phyloP scores from a whole-genome alignment of 2,113 vertebrate species.

The Eublepharis macularius region DNA sequence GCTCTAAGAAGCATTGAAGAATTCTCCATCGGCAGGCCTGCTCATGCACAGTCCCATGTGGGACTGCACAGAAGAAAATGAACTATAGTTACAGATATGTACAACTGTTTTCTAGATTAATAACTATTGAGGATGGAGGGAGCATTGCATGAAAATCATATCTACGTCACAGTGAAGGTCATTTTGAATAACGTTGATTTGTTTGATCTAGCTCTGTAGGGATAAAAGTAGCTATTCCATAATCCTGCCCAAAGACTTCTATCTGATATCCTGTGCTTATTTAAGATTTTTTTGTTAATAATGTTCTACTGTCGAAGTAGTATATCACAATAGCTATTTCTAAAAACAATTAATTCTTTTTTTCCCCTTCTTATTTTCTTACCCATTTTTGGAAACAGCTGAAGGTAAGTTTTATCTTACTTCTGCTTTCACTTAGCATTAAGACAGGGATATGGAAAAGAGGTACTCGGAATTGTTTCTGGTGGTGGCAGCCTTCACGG shows the following conservation, averaged over 20 bases:
- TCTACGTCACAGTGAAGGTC: background rate
- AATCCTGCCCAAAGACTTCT: background rate
- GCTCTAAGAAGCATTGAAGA: too few species aligned
- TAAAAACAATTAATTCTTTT: background rate
- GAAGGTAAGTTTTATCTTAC: slow-evolving; percentile 18
- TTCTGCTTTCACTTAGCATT: background rate
- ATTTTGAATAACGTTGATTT: background rate
- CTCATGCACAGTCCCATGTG: too few species aligned
- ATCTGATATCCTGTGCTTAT: background rate
- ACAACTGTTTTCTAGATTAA: background rate
- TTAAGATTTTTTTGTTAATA: background rate
- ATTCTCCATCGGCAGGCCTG: too few species aligned
- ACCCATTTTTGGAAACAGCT: slow-evolving; percentile 4
- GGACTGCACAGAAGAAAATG: too few species aligned
- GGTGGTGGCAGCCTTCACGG: too few species aligned
- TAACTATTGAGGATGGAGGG: background rate
- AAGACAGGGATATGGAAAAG: background rate
- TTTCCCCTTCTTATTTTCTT: background rate
- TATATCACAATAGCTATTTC: background rate
- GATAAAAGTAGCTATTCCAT: background rate
- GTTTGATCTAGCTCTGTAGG: background rate
- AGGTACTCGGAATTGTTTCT: background rate
- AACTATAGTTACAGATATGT: too few species aligned
- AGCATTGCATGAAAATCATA: background rate
- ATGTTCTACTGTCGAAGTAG: background rate